Percentiles rank a stretch among this genome's conserved stretches.
Evolutionary conservation across 2,888 invertebrate genomes (phyloP).

Genomic region (Nemurella pictetii): DNA sequence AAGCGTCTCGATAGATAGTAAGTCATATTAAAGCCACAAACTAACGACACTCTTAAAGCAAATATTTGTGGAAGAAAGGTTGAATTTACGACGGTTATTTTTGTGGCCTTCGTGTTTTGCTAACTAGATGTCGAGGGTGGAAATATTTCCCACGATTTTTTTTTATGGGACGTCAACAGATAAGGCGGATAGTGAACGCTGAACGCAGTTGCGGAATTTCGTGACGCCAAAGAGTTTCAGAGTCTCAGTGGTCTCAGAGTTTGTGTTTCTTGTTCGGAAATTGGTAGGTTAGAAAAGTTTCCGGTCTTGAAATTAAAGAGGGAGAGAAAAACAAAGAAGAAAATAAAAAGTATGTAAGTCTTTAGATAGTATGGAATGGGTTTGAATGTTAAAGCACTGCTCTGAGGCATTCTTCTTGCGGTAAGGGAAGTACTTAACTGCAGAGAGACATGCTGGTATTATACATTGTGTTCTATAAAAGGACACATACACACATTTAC

Average conservation of each 20-base stretch:
- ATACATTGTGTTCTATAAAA: neutral
- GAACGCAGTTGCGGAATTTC: neutral
- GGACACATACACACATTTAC: neutral
- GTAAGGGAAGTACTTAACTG: conserved; percentile 25
- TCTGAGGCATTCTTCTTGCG: conserved; percentile 11
- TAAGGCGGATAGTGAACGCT: too few relatives aligned
- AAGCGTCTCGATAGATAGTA: too few relatives aligned
- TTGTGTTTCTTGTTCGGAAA: conserved; percentile 35
- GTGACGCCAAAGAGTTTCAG: conserved; percentile 21
- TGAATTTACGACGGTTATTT: neutral
- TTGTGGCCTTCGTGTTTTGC: neutral
- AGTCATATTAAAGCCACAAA: too few relatives aligned
- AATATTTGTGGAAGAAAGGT: too few relatives aligned
- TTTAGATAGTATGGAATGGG: conserved; percentile 29
- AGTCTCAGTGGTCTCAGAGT: too few relatives aligned
- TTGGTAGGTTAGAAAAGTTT: conserved; percentile 28
- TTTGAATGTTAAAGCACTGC: conserved; percentile 27
- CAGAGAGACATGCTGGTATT: conserved; percentile 5
- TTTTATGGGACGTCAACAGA: neutral
- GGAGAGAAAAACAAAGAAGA: conserved; percentile 24
- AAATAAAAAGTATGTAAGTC: conserved; percentile 21
- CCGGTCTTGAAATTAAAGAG: conserved; percentile 30
- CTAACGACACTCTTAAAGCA: too few relatives aligned
- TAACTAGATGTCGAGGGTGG: neutral
- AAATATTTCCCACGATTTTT: neutral